These are phyloP conservation scores for Micromys minutus DNA, from an alignment of 2,113 vertebrate species.

Conservation along the genomic window DNA sequence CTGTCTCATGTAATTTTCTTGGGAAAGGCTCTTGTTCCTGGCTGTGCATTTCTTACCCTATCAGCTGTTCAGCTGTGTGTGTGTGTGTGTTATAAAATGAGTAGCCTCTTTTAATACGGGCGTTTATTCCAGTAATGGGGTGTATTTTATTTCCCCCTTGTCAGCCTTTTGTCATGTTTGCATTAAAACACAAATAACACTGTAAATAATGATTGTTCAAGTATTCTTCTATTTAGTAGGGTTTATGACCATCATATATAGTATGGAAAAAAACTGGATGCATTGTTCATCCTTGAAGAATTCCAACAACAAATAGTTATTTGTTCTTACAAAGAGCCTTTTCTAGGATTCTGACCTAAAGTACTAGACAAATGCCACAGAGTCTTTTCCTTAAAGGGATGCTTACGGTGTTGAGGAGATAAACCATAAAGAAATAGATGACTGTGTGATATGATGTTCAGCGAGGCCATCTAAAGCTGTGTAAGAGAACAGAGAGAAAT, in stretches of 20 bases:
- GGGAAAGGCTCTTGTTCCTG: not conserved
- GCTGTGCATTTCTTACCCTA: not conserved
- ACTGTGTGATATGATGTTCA: not conserved
- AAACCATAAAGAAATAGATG: not conserved
- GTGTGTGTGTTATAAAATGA: constrained; percentile 17
- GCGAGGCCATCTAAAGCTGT: not conserved
- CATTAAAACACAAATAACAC: constrained; percentile 15
- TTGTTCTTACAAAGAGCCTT: not conserved
- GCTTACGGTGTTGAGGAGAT: not conserved
- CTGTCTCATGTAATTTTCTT: not conserved
- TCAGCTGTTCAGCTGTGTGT: no score
- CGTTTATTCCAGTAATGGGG: constrained; percentile 24
- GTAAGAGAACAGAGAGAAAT: not conserved
- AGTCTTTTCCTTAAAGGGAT: not conserved
- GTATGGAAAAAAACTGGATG: not conserved
- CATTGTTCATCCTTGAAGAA: not conserved
- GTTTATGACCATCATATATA: not conserved
- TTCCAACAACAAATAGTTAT: not conserved
- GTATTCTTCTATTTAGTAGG: not conserved
- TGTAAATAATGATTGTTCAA: constrained; percentile 17
- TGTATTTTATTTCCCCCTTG: not conserved
- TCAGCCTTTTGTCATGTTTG: constrained; percentile 30
- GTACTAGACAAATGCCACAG: not conserved
- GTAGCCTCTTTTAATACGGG: not conserved
- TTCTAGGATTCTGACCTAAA: not conserved